Evolutionary conservation across 2,797 vertebrate genomes (phyloP).

Genomic region (Xyrichtys novacula): DNA sequence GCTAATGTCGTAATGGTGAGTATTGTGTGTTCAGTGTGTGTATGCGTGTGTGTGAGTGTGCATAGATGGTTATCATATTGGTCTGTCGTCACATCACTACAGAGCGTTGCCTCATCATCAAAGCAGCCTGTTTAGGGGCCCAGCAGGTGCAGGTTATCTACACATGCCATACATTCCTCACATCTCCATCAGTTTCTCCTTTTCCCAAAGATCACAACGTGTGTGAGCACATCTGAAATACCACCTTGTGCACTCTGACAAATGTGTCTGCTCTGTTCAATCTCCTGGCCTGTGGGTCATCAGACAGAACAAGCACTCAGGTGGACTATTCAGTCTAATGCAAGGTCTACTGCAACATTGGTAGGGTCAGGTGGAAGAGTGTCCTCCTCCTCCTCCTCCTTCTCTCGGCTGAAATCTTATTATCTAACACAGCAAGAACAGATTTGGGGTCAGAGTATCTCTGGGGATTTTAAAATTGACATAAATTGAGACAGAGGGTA

Average conservation of each 20-base stretch:
- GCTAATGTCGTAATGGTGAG: constrained; percentile 98
- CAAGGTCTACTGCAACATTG: constrained; percentile 27
- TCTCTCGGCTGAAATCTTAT: constrained; percentile 58
- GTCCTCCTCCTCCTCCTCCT: constrained; percentile 32
- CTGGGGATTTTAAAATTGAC: constrained; percentile 49
- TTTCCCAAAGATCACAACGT: constrained; percentile 32
- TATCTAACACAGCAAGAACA: constrained; percentile 48
- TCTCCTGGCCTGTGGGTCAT: constrained; percentile 8
- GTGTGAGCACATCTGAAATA: constrained; percentile 23
- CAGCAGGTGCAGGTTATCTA: constrained; percentile 63
- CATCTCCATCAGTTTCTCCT: constrained; percentile 20
- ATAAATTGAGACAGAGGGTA: constrained; percentile 47
- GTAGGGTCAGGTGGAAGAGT: constrained; percentile 34
- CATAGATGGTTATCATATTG: constrained; percentile 45
- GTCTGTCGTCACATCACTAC: constrained; percentile 43
- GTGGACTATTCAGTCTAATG: constrained; percentile 47
- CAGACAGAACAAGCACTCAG: constrained; percentile 33
- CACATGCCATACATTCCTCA: constrained; percentile 76
- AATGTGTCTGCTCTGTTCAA: constrained; percentile 22
- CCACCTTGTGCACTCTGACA: constrained; percentile 12
- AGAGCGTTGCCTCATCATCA: constrained; percentile 44
- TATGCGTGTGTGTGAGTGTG: constrained; percentile 1
- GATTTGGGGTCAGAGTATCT: constrained; percentile 47
- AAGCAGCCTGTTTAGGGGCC: constrained; percentile 27
- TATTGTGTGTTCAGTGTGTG: constrained; percentile 8